These are phyloP conservation scores for Apoderus coryli DNA, from an alignment of 2,888 invertebrate species.

Conservation along the genomic window DNA sequence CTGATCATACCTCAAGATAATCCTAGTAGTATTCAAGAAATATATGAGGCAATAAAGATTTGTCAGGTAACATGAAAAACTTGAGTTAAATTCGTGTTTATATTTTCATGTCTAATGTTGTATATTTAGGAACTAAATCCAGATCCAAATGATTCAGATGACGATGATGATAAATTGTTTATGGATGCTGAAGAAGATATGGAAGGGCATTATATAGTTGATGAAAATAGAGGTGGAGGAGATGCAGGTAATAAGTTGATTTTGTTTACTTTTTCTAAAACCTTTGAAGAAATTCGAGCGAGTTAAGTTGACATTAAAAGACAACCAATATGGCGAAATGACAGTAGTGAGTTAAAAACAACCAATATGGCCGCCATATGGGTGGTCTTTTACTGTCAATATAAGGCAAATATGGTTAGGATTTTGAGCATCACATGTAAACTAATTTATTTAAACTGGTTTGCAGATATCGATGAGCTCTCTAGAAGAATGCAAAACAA, in stretches of 20 bases:
- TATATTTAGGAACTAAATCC: constrained; percentile 62
- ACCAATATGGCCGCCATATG: too few relatives aligned
- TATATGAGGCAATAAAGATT: constrained; percentile 60
- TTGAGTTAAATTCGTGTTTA: too few relatives aligned
- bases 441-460: too few relatives aligned
- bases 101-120: too few relatives aligned
- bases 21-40: constrained; percentile 42
- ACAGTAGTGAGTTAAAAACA: too few relatives aligned
- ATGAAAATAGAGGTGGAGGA: constrained; percentile 34
- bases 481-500: constrained; percentile 30
- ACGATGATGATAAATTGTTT: constrained; percentile 35
- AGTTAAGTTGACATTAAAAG: too few relatives aligned
- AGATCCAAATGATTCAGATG: constrained; percentile 49
- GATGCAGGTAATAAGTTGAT: constrained; percentile 22
- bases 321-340: too few relatives aligned
- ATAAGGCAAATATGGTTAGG: too few relatives aligned
- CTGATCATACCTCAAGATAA: constrained; percentile 52
- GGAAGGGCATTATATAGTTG: constrained; percentile 30
- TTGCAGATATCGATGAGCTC: constrained; percentile 24
- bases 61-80: constrained; percentile 61
- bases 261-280: too few relatives aligned
- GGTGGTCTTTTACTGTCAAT: too few relatives aligned
- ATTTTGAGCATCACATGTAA: too few relatives aligned
- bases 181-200: constrained; percentile 32
- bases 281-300: too few relatives aligned